Conservation (phyloP, 2,113 vertebrate genomes). For the Chiloscyllium plagiosum region DNA sequence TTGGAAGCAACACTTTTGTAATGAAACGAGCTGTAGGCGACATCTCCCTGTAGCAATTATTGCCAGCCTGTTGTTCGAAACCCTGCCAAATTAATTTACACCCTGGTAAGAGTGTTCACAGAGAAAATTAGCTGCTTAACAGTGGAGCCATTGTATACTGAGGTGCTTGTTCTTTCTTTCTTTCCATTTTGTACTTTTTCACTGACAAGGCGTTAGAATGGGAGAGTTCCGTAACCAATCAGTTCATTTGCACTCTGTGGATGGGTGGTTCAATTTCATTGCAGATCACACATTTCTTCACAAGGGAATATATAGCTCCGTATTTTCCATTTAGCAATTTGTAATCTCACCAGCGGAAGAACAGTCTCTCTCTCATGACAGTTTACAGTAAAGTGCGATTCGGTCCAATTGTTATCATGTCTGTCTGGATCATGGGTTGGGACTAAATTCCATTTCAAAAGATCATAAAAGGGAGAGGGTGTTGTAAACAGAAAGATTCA, state of each 20-base stretch:
- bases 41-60: conserved; percentile 35
- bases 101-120: conserved; percentile 6
- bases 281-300: neutral
- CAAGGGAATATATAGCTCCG: neutral
- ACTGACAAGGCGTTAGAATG: neutral
- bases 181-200: neutral
- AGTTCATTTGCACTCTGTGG: neutral
- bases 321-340: neutral
- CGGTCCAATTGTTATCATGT: neutral
- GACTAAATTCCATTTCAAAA: neutral
- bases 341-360: neutral
- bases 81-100: conserved; percentile 37
- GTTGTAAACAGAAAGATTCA: neutral
- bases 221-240: neutral
- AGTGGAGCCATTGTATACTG: neutral
- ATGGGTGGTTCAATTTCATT: neutral
- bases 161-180: neutral
- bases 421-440: neutral
- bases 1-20: conserved; percentile 40
- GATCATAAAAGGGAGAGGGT: neutral
- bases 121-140: neutral
- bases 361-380: neutral
- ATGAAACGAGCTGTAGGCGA: conserved; percentile 33
- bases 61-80: conserved; percentile 35
- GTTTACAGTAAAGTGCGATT: neutral